Conservation (phyloP, 64 coral and sea anemone species). For the Anthopleura sola region DNA sequence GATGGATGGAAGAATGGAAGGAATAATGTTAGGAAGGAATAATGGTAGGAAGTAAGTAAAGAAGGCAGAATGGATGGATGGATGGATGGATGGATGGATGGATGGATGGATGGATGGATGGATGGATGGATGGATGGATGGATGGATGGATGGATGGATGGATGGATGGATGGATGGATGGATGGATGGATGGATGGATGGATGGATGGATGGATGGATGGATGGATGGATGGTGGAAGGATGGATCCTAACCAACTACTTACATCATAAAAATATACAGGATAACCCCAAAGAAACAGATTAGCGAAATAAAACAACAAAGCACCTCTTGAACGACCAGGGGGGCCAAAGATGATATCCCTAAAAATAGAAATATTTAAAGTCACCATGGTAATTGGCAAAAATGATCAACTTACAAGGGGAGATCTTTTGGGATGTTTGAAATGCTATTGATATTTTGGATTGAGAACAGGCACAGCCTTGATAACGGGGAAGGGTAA, state of each 20-base stretch:
- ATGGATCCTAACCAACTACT: constrained; percentile 38
- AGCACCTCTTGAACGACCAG: constrained; percentile 75
- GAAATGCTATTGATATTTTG: no score
- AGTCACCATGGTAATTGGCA: not conserved
- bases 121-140: no score
- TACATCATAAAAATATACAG: constrained; percentile 88
- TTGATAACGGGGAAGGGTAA: no score
- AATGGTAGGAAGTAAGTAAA: no score
- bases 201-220: not conserved
- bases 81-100: not conserved
- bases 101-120: no score
- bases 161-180: not conserved
- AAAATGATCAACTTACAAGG: no score
- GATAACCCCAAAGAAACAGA: constrained; percentile 90
- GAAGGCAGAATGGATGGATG: no score
- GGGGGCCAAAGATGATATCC: constrained; percentile 94
- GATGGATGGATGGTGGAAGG: not conserved
- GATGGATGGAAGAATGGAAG: no score
- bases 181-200: no score
- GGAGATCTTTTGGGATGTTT: no score
- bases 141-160: not conserved
- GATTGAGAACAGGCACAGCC: no score
- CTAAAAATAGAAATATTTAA: constrained; percentile 32
- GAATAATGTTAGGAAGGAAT: no score
- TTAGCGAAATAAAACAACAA: constrained; percentile 83